A percentile compares a stretch with the other conserved stretches of the same genome.
Conservation (phyloP, 2,797 vertebrate species). For the Pseudocheirus occidentalis region DNA sequence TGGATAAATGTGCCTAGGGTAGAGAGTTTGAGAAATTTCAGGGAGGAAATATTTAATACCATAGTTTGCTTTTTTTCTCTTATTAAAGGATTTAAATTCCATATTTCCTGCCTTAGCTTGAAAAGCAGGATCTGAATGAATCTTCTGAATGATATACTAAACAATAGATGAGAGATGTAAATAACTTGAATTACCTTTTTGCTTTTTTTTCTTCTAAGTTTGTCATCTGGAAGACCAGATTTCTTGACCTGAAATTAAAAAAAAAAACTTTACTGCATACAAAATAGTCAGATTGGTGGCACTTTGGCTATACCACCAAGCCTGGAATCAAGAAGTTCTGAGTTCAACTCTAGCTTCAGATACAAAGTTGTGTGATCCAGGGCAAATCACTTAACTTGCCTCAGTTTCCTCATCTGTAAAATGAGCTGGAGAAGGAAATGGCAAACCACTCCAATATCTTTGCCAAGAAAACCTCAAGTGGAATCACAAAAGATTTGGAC, state of each 20-base stretch:
- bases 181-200: neutral
- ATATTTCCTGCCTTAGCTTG: conserved; percentile 22
- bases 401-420: neutral
- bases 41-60: conserved; percentile 27
- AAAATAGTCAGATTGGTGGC: neutral
- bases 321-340: neutral
- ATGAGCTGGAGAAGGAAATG: neutral
- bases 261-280: neutral
- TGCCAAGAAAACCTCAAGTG: neutral
- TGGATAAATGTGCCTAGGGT: conserved; percentile 28
- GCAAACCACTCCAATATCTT: neutral
- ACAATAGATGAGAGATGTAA: neutral
- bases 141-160: conserved; percentile 4
- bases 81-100: conserved; percentile 31
- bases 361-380: neutral
- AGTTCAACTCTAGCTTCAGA: neutral
- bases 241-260: neutral
- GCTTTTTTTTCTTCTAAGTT: neutral
- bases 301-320: neutral
- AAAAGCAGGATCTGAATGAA: conserved; percentile 18
- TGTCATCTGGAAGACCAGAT: neutral
- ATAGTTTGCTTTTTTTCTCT: conserved; percentile 50
- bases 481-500: neutral
- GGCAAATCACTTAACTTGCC: neutral
- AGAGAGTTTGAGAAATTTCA: conserved; percentile 49